A percentile compares a stretch with the other conserved stretches of the same genome.
Conservation (phyloP, 2,113 vertebrate genomes). For the Nansenia antarctica region DNA sequence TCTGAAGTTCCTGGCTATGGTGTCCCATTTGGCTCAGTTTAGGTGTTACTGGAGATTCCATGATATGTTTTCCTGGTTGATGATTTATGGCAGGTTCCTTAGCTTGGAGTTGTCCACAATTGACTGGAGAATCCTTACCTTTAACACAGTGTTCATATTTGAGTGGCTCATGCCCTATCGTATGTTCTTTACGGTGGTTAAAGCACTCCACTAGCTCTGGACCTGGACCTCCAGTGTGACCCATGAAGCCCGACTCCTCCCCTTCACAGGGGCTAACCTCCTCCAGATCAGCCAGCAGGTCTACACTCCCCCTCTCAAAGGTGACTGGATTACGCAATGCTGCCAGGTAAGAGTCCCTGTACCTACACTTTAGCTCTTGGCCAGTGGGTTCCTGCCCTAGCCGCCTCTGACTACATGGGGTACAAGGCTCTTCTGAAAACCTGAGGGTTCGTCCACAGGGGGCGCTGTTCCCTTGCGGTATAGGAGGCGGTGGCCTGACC, state of each 20-base stretch:
- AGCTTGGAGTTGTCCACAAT: slow-evolving; percentile 4
- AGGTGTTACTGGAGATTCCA: slow-evolving; percentile 41
- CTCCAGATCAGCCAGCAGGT: slow-evolving; percentile 69
- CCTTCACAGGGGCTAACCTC: slow-evolving; percentile 54
- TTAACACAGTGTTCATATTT: slow-evolving; percentile 28
- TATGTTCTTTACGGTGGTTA: slow-evolving; percentile 43
- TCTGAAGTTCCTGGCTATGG: slow-evolving; percentile 45
- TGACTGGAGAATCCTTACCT: slow-evolving; percentile 19
- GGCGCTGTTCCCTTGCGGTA: slow-evolving; percentile 38
- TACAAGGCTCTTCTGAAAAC: slow-evolving; percentile 61
- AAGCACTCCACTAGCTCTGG: slow-evolving; percentile 38
- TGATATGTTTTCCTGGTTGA: slow-evolving; percentile 40
- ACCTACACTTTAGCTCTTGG: slow-evolving; percentile 67
- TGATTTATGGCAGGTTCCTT: slow-evolving; percentile 18
- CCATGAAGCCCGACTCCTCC: slow-evolving; percentile 31
- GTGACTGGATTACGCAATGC: slow-evolving; percentile 77
- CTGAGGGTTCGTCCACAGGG: slow-evolving; percentile 38
- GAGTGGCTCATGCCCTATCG: slow-evolving; percentile 29
- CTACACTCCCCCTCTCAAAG: slow-evolving; percentile 68
- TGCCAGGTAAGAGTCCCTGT: slow-evolving; percentile 79
- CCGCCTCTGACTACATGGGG: slow-evolving; percentile 61
- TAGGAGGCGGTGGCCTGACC: slow-evolving; percentile 61
- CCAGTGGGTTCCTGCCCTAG: slow-evolving; percentile 54
- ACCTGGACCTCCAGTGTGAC: slow-evolving; percentile 26
- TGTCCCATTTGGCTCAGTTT: slow-evolving; percentile 47